These are phyloP conservation scores for Hemistola chrysoprasaria DNA, from an alignment of 2,888 invertebrate species.

Conservation along the genomic window DNA sequence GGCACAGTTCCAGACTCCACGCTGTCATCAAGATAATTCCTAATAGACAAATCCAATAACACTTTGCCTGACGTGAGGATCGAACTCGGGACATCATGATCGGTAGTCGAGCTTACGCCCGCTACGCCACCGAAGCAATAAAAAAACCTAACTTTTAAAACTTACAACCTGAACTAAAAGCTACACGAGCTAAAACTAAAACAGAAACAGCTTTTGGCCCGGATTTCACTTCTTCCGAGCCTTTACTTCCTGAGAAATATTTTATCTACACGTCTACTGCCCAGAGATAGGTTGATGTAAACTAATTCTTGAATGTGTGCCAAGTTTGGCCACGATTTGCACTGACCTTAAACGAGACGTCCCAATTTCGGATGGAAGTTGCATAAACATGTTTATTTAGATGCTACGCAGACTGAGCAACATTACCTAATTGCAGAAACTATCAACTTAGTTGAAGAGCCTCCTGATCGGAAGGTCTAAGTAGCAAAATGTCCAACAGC, in stretches of 20 bases:
- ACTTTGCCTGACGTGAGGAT: no score
- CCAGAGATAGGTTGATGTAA: slow-evolving; percentile 32
- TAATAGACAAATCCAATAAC: no score
- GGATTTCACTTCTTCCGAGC: slow-evolving; percentile 8
- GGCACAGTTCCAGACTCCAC: no score
- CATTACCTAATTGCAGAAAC: no score
- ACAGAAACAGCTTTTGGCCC: slow-evolving; percentile 10
- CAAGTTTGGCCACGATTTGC: slow-evolving; percentile 43
- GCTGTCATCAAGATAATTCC: no score
- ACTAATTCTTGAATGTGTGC: slow-evolving; percentile 51
- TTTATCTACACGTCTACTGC: slow-evolving; percentile 28
- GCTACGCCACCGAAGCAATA: no score
- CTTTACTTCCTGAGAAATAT: slow-evolving; percentile 29
- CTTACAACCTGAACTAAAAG: slow-evolving; percentile 3
- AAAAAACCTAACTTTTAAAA: background rate
- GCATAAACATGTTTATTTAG: slow-evolving; percentile 17
- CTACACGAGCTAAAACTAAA: slow-evolving; percentile 7
- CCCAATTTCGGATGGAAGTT: slow-evolving; percentile 38
- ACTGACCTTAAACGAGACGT: slow-evolving; percentile 41
- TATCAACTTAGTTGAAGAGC: no score
- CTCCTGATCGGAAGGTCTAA: no score
- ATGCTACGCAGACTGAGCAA: no score
- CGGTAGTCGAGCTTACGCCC: no score
- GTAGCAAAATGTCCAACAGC: no score
- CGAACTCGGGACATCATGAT: no score